Evolutionary conservation across 2,797 vertebrate genomes (phyloP), one percentile per base, ranked within the genome.

Genomic region (Meriones psammophilus): DNA sequence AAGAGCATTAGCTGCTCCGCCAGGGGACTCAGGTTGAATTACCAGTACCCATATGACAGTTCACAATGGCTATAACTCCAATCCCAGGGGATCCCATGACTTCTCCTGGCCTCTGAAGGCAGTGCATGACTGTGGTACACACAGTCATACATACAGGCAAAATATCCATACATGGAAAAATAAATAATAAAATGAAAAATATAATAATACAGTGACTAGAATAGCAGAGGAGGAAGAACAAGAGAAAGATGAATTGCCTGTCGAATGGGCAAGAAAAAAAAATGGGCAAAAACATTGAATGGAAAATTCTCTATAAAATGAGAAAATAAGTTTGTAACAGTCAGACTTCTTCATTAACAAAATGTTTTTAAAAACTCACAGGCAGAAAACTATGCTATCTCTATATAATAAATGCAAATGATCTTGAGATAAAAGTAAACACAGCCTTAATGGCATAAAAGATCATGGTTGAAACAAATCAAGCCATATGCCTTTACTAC

Each of bases 351-450:
- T 46, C 15, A 88, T 22, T 71, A 78, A 64, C 58, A 42, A 91
- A 46, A 4, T 8, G 22, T 77, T 60, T 60, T 73, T 60, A 39
- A 92, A 79, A 80, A 81, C 85, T 79, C 89, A 71, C 36, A 73
- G 33, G 78, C 62, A 54, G 5, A 62, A 91, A 71, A 60, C 68
- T 92, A 78, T 91, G 8, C 58, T 76, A 79, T 46, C 50, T 71
- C 33, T 26, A 58, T 10, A 80, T 26, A 93, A 76, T 78, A 86
- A 74, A 91, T 74, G 64, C 24, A 42, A 94, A 26, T 22, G 28
- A 54, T 73, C 85, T 50, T 62, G 58, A 94, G 60, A 66, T 78
- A 83, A 78, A 96, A 87, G 80, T 58, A 91, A 90, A 81, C 12
- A 76, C 13, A 88, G 68, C 1, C 22, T 33, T 96, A 84, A 84